Conservation (phyloP, 2,113 vertebrate species). For the Tonatia bakeri region DNA sequence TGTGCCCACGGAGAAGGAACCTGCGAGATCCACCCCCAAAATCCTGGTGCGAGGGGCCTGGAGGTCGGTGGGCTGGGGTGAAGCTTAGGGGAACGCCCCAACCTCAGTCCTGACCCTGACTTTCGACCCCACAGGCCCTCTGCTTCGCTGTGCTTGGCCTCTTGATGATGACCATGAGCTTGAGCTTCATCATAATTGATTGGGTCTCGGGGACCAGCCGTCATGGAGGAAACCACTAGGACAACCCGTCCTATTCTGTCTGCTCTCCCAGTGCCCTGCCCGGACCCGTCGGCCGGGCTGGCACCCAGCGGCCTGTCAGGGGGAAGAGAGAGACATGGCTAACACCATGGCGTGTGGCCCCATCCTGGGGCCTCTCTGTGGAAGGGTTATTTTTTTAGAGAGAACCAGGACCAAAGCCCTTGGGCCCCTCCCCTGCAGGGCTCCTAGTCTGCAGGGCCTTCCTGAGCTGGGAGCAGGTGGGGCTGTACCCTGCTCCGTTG, state of each 20-base stretch:
- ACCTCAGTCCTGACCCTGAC: neutral
- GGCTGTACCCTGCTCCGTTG: neutral
- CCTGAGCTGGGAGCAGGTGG: neutral
- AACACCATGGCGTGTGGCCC: constrained; percentile 11
- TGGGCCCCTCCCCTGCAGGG: neutral
- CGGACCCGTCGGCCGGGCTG: neutral
- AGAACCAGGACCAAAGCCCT: constrained; percentile 44
- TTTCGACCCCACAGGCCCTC: constrained; percentile 83
- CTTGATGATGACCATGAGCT: constrained; percentile 96
- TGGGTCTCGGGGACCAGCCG: constrained; percentile 86
- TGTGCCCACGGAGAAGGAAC: constrained; percentile 93
- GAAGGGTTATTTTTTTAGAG: neutral
- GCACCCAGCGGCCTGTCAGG: constrained; percentile 30
- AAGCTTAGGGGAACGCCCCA: neutral
- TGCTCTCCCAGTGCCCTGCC: neutral
- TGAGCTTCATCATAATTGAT: constrained; percentile 97
- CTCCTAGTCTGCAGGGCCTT: neutral
- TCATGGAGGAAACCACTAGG: constrained; percentile 90
- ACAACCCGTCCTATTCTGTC: neutral
- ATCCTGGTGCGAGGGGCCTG: constrained; percentile 86
- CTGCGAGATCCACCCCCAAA: constrained; percentile 89
- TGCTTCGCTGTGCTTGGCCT: constrained; percentile 92
- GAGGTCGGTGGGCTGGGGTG: neutral
- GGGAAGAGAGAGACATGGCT: neutral
- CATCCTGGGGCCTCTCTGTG: constrained; percentile 33